These are phyloP conservation scores for Rhombomys opimus DNA, from an alignment of 2,113 vertebrate genomes.

Conservation along the genomic window DNA sequence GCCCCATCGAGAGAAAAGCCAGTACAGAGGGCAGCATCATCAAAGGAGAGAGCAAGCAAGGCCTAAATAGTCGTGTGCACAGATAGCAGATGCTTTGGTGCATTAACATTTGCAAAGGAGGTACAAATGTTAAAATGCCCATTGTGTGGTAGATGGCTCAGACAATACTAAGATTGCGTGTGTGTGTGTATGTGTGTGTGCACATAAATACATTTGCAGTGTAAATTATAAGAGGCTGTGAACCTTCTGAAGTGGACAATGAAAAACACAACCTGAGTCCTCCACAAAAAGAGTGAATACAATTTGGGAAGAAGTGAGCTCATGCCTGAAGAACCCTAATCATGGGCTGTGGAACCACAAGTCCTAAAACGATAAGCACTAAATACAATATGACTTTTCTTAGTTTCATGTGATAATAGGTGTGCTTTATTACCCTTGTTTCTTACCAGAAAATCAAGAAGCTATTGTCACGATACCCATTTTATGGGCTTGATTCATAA, in stretches of 20 bases:
- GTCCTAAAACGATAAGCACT: not conserved
- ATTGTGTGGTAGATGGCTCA: not conserved
- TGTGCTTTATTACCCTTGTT: conserved; percentile 25
- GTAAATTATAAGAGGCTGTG: not conserved
- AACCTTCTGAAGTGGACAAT: not conserved
- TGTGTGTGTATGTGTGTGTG: no score
- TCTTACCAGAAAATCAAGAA: not conserved
- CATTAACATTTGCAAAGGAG: not conserved
- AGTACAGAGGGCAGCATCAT: not conserved
- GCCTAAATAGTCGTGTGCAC: not conserved
- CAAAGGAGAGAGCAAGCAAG: not conserved
- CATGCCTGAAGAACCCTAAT: not conserved
- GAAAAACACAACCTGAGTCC: not conserved
- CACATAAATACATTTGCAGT: not conserved
- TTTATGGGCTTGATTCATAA: not conserved
- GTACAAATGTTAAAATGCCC: not conserved
- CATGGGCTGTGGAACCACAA: not conserved
- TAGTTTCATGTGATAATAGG: not conserved
- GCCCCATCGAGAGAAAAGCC: not conserved
- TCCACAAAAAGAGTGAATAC: not conserved
- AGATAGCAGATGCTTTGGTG: not conserved
- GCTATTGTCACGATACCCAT: not conserved
- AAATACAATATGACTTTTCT: not conserved
- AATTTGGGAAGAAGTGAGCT: conserved; percentile 7
- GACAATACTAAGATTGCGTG: not conserved